These are phyloP conservation scores for Caerostris extrusa DNA, from an alignment of 1,140 invertebrate genomes.

Conservation along the genomic window DNA sequence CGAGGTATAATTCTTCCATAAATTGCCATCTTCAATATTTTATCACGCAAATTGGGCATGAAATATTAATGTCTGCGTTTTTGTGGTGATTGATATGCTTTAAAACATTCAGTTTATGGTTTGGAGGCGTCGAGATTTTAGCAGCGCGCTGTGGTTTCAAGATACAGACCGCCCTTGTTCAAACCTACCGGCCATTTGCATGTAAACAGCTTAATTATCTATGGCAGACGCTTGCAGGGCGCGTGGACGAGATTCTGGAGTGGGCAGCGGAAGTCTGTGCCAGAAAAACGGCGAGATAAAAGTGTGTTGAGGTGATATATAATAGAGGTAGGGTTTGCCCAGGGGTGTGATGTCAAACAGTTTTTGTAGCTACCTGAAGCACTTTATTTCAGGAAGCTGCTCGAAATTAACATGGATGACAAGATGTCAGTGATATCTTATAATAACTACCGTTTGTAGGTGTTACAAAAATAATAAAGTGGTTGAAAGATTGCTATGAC, in stretches of 20 bases:
- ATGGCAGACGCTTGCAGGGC: not conserved
- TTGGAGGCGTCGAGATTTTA: not conserved
- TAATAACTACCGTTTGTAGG: too few relatives aligned
- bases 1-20: too few relatives aligned
- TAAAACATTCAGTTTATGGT: not conserved
- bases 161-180: not conserved
- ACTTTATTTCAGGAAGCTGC: not conserved
- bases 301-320: conserved; percentile 3
- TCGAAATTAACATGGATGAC: not conserved
- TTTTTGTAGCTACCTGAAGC: not conserved
- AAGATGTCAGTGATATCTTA: not conserved
- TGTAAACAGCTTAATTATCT: conserved; percentile 39
- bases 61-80: not conserved
- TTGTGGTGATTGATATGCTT: not conserved
- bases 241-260: not conserved
- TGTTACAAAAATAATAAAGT: too few relatives aligned
- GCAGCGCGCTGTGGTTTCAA: not conserved
- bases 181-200: conserved; percentile 22
- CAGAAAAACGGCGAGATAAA: not conserved
- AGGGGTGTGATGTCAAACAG: not conserved
- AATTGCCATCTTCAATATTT: too few relatives aligned
- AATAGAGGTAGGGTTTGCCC: not conserved
- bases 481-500: too few relatives aligned
- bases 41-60: not conserved
- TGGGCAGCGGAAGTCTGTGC: not conserved